phyloP scores from a whole-genome alignment of 2,888 invertebrate species.

The Lasioglossum lativentre region DNA sequence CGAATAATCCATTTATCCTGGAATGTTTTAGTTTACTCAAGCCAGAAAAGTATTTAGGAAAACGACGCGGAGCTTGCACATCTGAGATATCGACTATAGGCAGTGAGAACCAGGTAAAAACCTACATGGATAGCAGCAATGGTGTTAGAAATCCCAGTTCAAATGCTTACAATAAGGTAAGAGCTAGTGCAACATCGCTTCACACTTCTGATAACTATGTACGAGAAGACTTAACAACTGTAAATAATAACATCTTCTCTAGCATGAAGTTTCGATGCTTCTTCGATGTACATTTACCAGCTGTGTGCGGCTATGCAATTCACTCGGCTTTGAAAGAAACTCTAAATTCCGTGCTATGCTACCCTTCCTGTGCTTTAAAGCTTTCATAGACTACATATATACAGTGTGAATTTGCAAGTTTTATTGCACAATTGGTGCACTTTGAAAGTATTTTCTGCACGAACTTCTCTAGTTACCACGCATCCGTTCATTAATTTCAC shows the following conservation, averaged over 20 bases:
- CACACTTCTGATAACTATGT: slow-evolving; percentile 59
- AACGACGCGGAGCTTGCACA: slow-evolving; percentile 85
- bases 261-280: slow-evolving; percentile 49
- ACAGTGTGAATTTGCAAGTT: slow-evolving; percentile 13
- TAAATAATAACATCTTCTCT: slow-evolving; percentile 56
- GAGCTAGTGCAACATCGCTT: slow-evolving; percentile 84
- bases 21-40: slow-evolving; percentile 87
- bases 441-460: slow-evolving; percentile 31
- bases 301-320: slow-evolving; percentile 33
- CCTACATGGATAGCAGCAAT: slow-evolving; percentile 96
- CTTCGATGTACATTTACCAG: slow-evolving; percentile 26
- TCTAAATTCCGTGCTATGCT: slow-evolving; percentile 8
- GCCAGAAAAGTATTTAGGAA: slow-evolving; percentile 89
- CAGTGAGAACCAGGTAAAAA: slow-evolving; percentile 96
- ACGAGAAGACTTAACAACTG: slow-evolving; percentile 49
- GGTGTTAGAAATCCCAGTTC: slow-evolving; percentile 92
- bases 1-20: slow-evolving; percentile 33
- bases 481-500: slow-evolving; percentile 32
- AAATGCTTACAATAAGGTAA: slow-evolving; percentile 97
- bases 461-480: slow-evolving; percentile 14
- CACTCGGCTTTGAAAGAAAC: slow-evolving; percentile 23
- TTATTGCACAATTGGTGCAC: slow-evolving; percentile 21
- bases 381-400: slow-evolving; percentile 37
- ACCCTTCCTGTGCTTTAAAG: slow-evolving; percentile 37
- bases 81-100: slow-evolving; percentile 86